A percentile compares a stretch with the other conserved stretches of the same genome.
Conservation (phyloP, 2,797 vertebrate species). For the Enteromius argenteus region DNA sequence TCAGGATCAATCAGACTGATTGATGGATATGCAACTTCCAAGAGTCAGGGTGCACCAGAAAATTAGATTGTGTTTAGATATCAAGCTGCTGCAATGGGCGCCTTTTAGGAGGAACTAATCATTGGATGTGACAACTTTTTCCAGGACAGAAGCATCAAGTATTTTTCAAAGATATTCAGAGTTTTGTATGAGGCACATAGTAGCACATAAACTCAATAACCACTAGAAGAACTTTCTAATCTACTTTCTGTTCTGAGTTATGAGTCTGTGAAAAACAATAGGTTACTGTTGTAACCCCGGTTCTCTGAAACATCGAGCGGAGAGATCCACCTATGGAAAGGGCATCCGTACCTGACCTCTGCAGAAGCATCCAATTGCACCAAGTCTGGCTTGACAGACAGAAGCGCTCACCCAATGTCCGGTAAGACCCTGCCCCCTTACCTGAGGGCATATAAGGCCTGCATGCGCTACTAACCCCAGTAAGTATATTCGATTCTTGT, state of each 20-base stretch:
- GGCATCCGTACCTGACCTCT: not conserved
- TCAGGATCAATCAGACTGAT: not conserved
- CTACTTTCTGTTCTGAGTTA: not conserved
- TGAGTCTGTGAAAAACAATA: not conserved
- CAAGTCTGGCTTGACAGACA: not conserved
- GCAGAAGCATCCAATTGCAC: not conserved
- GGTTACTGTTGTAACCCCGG: no score
- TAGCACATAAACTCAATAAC: not conserved
- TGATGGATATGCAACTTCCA: not conserved
- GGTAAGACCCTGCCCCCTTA: not conserved
- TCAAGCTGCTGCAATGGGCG: not conserved
- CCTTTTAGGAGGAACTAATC: not conserved
- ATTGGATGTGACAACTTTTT: not conserved
- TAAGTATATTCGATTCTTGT: not conserved
- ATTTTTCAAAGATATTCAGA: constrained; percentile 9
- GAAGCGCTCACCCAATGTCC: not conserved
- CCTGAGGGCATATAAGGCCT: not conserved
- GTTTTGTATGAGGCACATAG: not conserved
- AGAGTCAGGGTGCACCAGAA: not conserved
- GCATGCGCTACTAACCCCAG: no score
- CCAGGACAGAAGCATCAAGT: not conserved
- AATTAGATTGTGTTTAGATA: not conserved
- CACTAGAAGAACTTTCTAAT: not conserved
- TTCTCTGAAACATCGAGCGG: no score
- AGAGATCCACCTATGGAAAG: not conserved